These are phyloP conservation scores for Anguilla megastoma DNA, from an alignment of 2,797 vertebrate genomes.

Conservation along the genomic window DNA sequence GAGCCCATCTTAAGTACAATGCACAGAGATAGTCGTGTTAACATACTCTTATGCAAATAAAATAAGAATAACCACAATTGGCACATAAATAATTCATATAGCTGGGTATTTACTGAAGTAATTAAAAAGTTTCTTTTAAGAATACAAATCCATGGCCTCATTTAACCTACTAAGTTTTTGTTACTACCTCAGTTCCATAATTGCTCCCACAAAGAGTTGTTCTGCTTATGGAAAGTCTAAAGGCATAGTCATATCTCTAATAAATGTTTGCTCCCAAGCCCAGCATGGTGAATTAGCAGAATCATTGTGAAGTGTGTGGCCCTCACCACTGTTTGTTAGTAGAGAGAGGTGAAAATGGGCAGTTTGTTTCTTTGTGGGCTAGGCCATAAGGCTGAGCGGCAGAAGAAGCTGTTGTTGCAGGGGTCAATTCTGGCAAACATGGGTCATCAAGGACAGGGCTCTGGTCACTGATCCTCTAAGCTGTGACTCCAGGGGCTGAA, in stretches of 20 bases:
- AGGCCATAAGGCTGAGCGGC: background rate
- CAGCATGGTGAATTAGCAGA: background rate
- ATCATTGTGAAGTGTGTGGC: background rate
- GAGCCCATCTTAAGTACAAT: background rate
- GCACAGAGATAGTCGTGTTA: background rate
- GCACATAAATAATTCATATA: background rate
- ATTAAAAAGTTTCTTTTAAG: background rate
- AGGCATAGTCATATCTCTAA: background rate
- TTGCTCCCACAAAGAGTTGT: background rate
- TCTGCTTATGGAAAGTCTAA: background rate
- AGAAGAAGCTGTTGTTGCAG: background rate
- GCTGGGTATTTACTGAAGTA: background rate
- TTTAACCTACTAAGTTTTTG: background rate
- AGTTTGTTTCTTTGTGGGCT: background rate
- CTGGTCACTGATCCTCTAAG: background rate
- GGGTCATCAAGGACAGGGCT: background rate
- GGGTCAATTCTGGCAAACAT: background rate
- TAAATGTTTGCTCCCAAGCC: background rate
- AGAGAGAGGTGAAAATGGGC: background rate
- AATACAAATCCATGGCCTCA: background rate
- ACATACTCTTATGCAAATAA: too few species aligned
- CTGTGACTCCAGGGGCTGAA: background rate
- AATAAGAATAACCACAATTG: background rate
- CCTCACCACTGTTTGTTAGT: background rate
- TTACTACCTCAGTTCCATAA: background rate